Evolutionary conservation across 2,113 vertebrate genomes (phyloP).

Genomic region (Atrichornis clamosus): DNA sequence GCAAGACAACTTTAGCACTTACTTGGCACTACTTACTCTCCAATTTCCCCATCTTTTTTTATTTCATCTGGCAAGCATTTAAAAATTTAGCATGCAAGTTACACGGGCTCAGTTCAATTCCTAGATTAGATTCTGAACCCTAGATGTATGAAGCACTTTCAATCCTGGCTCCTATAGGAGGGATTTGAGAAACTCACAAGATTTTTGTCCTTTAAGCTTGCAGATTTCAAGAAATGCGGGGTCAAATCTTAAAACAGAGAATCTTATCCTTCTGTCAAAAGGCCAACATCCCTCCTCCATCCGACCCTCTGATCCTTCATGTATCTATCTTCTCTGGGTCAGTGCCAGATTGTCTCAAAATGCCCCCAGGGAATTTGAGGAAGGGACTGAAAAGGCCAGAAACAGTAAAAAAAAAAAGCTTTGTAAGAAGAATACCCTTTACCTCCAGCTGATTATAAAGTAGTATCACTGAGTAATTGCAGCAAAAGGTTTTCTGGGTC

Average conservation of each 20-base stretch:
- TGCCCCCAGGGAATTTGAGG: neutral
- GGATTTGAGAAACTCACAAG: neutral
- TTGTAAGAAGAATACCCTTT: neutral
- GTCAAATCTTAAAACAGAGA: neutral
- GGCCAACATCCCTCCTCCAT: neutral
- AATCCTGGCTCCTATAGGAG: neutral
- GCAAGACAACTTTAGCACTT: neutral
- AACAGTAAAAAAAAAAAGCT: neutral
- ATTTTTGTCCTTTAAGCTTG: neutral
- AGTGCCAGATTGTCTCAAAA: neutral
- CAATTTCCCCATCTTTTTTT: neutral
- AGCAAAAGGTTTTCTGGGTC: slow-evolving; percentile 13
- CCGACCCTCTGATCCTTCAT: neutral
- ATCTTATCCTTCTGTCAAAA: neutral
- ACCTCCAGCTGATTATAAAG: neutral
- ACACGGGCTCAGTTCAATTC: neutral
- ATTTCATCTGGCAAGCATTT: neutral
- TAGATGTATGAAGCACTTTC: neutral
- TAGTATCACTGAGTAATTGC: neutral
- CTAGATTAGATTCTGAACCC: neutral
- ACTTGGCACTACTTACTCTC: neutral
- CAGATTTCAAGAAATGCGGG: neutral
- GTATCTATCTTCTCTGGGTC: neutral
- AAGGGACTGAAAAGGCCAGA: neutral
- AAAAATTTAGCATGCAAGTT: neutral